Evolutionary conservation across 2,113 vertebrate genomes (phyloP), one percentile per base, ranked within the genome.

Genomic region (Perca schrenkii): DNA sequence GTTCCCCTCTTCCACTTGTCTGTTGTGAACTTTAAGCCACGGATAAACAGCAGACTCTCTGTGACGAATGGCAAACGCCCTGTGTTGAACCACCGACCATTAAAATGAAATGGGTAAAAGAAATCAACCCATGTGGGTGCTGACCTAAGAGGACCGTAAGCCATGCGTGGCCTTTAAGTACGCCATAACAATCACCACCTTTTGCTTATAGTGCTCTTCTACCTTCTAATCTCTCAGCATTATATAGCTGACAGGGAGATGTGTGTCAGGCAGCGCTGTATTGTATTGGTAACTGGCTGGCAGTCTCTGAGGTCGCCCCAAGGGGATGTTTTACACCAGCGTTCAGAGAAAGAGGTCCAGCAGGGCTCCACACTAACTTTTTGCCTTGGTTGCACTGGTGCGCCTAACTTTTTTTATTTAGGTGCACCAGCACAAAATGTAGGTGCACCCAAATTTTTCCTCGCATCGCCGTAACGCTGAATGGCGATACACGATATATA

Each of bases 181-280:
- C 13, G 16, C 68, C 8, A 2, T 54, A 50, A 5, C 66, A 43
- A 16, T 25, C n/a, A 0, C 70, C 12, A 61, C 3, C 71, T 62
- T 34, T 74, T 21, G 62, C 56, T 19, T 21, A 17, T 13, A 1
- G 21, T 8, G 11, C 77, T 46, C 47, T 10, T 79, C 57, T 36
- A 52, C 74, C 54, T 72, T 72, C 56, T 79, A 65, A 79, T 82
- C 66, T 76, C 19, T 62, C 21, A 21, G 22, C 11, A 0, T 82
- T 82, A 71, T 82, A 5, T 67, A 85, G 80, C 89, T 14, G 74
- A 8, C 19, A 15, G 40, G 63, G 40, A 71, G 62, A 69, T 70
- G 76, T 17, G 22, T 6, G 7, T 60, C 15, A 1, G 60, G 12
- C 77, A 36, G 46, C 0, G 58, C 80, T 61, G 50, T 64, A 43